Evolutionary conservation across 2,888 invertebrate species (phyloP).

Genomic region (Tinea semifulvella): DNA sequence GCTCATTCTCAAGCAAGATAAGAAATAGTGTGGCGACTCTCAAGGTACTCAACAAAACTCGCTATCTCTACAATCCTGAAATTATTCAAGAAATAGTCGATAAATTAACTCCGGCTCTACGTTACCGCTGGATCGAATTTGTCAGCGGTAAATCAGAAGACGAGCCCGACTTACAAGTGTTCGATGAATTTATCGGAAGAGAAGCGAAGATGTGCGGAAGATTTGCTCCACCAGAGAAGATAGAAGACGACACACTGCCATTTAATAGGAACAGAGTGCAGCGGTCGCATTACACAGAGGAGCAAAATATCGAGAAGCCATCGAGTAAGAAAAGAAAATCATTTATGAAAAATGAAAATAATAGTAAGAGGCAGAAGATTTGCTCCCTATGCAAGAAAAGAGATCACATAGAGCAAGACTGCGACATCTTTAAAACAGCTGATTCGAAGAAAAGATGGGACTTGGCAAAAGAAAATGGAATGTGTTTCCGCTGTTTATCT

Average conservation of each 20-base stretch:
- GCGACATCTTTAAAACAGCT: neutral
- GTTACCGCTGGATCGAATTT: slow-evolving; percentile 5
- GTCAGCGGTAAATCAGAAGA: neutral
- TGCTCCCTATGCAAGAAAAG: neutral
- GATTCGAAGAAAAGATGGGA: neutral
- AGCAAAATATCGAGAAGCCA: neutral
- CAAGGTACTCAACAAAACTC: neutral
- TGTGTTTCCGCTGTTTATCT: neutral
- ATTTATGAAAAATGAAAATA: neutral
- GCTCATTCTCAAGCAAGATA: neutral
- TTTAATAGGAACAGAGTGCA: neutral
- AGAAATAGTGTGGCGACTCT: slow-evolving; percentile 1
- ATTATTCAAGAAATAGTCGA: neutral
- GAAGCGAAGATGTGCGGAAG: neutral
- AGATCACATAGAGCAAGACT: neutral
- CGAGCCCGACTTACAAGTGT: neutral
- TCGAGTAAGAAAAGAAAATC: neutral
- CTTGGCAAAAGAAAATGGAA: neutral
- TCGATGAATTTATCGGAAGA: neutral
- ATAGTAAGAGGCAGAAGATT: neutral
- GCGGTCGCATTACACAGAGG: neutral
- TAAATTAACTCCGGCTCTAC: slow-evolving; percentile 1
- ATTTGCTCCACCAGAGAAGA: neutral
- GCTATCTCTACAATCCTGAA: neutral
- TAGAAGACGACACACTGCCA: neutral